Evolutionary conservation across 2,113 vertebrate genomes (phyloP).

Genomic region (Orientallactaga bullata): DNA sequence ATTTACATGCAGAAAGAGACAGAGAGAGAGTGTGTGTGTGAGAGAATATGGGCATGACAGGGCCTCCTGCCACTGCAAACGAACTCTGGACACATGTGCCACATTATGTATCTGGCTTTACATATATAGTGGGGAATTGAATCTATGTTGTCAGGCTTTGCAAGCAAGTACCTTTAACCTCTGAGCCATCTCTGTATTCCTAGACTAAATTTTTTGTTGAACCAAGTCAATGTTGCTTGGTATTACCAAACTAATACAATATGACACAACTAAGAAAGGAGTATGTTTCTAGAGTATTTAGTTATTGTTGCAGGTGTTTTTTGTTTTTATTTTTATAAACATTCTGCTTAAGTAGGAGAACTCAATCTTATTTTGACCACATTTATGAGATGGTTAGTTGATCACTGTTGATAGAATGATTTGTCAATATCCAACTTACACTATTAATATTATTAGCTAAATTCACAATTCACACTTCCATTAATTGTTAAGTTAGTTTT

Average conservation of each 20-base stretch:
- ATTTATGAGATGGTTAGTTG: neutral
- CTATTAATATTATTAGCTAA: neutral
- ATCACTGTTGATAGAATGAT: neutral
- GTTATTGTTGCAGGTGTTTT: neutral
- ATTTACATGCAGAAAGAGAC: too few relatives aligned
- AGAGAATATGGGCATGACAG: too few relatives aligned
- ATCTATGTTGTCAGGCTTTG: too few relatives aligned
- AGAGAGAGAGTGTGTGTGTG: too few relatives aligned
- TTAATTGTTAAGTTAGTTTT: neutral
- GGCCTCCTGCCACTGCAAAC: too few relatives aligned
- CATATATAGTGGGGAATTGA: too few relatives aligned
- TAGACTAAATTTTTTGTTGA: neutral
- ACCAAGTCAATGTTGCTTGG: neutral
- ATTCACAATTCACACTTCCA: neutral
- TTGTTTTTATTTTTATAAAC: neutral
- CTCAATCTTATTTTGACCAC: neutral
- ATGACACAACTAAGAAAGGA: neutral
- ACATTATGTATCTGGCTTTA: too few relatives aligned
- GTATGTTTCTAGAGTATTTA: neutral
- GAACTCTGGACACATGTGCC: too few relatives aligned
- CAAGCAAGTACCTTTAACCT: too few relatives aligned
- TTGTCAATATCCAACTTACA: constrained; percentile 9
- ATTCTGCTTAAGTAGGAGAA: neutral
- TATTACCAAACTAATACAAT: neutral
- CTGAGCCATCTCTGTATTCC: too few relatives aligned